Evolutionary conservation across 1,140 invertebrate genomes (phyloP).

Genomic region (Diachasma alloeum): DNA sequence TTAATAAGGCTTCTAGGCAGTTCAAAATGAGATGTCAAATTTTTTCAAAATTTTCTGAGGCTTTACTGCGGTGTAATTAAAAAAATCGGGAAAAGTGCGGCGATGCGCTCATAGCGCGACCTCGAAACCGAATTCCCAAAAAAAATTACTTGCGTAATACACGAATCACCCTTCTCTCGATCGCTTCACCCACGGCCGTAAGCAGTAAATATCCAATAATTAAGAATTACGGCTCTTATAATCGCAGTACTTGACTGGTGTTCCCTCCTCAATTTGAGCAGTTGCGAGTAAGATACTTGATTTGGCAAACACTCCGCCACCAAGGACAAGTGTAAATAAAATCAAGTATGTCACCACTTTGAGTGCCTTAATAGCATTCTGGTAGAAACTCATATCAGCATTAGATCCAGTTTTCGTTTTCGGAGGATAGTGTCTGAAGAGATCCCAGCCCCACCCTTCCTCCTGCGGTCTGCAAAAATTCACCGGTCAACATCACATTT

Average conservation of each 20-base stretch:
- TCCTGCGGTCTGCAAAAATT: slow-evolving; percentile 40
- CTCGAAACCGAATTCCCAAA: too few relatives aligned
- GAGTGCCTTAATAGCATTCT: slow-evolving; percentile 78
- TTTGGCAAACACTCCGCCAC: slow-evolving; percentile 81
- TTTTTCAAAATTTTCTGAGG: too few relatives aligned
- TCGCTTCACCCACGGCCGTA: slow-evolving; percentile 37
- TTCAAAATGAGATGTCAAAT: too few relatives aligned
- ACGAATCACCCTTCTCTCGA: background rate
- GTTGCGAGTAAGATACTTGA: slow-evolving; percentile 85
- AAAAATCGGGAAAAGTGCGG: too few relatives aligned
- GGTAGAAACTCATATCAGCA: slow-evolving; percentile 82
- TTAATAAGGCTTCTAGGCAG: too few relatives aligned
- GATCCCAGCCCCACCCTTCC: slow-evolving; percentile 91
- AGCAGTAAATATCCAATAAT: background rate
- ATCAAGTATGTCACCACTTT: slow-evolving; percentile 84
- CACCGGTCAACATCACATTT: background rate
- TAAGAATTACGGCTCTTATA: slow-evolving; percentile 44
- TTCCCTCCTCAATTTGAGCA: slow-evolving; percentile 79
- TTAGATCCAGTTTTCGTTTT: slow-evolving; percentile 85
- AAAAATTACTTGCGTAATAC: too few relatives aligned
- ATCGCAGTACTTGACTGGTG: slow-evolving; percentile 77
- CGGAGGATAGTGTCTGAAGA: slow-evolving; percentile 83
- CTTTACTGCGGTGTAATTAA: too few relatives aligned
- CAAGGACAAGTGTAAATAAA: slow-evolving; percentile 81
- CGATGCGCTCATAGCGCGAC: too few relatives aligned